Percentiles rank a stretch among this genome's conserved stretches.
phyloP scores from a whole-genome alignment of 1,140 invertebrate species.

The Drosophila oshimai region DNA sequence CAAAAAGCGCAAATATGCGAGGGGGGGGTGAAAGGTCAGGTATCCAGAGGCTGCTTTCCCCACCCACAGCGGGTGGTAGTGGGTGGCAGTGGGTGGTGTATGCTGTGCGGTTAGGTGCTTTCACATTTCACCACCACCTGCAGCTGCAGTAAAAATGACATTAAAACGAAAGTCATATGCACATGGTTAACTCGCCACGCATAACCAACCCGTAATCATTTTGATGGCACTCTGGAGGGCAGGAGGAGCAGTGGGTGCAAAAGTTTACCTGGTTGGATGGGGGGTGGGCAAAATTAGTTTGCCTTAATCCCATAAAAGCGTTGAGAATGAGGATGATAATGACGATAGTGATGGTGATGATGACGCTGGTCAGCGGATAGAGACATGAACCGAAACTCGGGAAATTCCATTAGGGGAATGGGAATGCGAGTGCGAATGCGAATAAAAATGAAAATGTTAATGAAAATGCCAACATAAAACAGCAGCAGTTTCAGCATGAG shows the following conservation, averaged over 20 bases:
- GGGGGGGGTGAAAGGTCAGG: not conserved
- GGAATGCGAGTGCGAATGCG: conserved; percentile 6
- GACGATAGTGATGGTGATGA: conserved; percentile 7
- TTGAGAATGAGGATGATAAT: not conserved
- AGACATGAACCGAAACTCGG: conserved; percentile 10
- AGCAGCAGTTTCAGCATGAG: not conserved
- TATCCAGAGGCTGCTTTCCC: not conserved
- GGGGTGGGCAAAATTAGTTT: conserved; percentile 32
- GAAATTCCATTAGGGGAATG: conserved; percentile 24
- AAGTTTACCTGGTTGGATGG: conserved; percentile 1
- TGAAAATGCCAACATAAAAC: conserved; percentile 31
- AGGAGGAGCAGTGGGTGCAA: not conserved
- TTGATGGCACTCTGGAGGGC: conserved; percentile 28
- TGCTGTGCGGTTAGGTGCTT: not conserved
- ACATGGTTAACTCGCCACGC: conserved; percentile 42
- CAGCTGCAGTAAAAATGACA: conserved; percentile 55
- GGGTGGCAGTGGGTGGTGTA: not conserved
- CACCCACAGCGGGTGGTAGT: not conserved
- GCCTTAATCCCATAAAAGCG: conserved; percentile 40
- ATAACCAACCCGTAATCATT: conserved; percentile 62
- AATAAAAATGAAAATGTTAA: conserved; percentile 16
- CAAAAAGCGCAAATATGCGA: conserved; percentile 24
- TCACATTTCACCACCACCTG: conserved; percentile 20
- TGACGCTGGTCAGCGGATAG: conserved; percentile 12
- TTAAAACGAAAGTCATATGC: conserved; percentile 54